Conservation (phyloP, 2,797 vertebrate species). For the Acanthornis magna region DNA sequence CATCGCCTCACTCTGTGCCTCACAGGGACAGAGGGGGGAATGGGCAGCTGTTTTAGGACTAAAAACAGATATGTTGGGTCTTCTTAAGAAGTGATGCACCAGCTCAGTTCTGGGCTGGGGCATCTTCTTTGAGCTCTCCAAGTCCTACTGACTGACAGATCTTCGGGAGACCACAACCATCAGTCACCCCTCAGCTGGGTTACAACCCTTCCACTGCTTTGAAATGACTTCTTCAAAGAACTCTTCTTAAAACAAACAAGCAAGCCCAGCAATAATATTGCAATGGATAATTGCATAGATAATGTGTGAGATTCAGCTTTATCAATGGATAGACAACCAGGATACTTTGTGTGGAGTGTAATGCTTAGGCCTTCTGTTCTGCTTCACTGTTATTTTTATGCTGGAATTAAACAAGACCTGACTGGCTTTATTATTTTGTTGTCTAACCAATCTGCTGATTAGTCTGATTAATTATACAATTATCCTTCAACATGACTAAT, state of each 20-base stretch:
- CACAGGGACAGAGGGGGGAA: not conserved
- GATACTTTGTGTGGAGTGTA: not conserved
- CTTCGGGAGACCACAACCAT: not conserved
- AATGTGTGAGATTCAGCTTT: not conserved
- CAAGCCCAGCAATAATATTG: not conserved
- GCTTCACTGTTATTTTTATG: slow-evolving; percentile 1
- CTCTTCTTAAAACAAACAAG: not conserved
- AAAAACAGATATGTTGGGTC: not conserved
- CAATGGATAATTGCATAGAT: not conserved
- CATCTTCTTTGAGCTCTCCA: not conserved
- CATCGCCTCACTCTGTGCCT: not conserved
- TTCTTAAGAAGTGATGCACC: not conserved
- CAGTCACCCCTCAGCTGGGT: not conserved
- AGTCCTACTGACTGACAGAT: not conserved
- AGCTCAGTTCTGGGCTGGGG: not conserved
- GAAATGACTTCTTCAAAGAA: not conserved
- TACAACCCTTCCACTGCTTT: not conserved
- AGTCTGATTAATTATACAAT: slow-evolving; percentile 49
- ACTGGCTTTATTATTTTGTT: slow-evolving; percentile 43
- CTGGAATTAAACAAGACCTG: slow-evolving; percentile 46
- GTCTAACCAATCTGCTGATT: slow-evolving; percentile 45
- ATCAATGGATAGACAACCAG: not conserved
- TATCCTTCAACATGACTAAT: slow-evolving; percentile 29
- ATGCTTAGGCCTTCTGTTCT: not conserved
- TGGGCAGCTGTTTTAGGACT: not conserved